Evolutionary conservation across 2,113 vertebrate genomes (phyloP).

Genomic region (Uria aalge): DNA sequence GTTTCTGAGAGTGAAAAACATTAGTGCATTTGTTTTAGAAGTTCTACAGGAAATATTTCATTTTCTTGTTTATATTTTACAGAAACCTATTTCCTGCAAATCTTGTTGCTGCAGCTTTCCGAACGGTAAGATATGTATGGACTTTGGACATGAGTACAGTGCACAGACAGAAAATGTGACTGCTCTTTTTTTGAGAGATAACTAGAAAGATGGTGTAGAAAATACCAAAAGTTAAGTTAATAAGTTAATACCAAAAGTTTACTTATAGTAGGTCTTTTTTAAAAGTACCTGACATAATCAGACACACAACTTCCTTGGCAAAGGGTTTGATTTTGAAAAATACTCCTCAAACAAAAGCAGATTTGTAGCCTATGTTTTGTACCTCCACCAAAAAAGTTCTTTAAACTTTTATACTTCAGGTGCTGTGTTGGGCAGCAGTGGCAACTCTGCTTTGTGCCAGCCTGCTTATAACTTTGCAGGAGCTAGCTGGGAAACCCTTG

Average conservation of each 20-base stretch:
- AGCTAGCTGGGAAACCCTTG: not conserved
- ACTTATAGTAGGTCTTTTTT: not conserved
- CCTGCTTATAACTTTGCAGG: not conserved
- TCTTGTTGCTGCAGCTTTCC: slow-evolving; percentile 90
- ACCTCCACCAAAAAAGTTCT: not conserved
- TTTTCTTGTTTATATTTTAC: slow-evolving; percentile 46
- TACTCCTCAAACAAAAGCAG: not conserved
- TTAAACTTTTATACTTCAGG: not conserved
- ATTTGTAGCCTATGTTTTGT: not conserved
- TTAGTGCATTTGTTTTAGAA: accelerated
- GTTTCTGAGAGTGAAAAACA: not conserved
- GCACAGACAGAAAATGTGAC: not conserved
- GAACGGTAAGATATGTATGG: slow-evolving; percentile 80
- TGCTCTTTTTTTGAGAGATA: not conserved
- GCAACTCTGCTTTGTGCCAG: not conserved
- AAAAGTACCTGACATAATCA: not conserved
- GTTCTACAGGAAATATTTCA: not conserved
- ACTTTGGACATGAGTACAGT: not conserved
- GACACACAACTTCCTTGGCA: not conserved
- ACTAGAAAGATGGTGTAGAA: not conserved
- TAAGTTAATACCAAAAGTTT: not conserved
- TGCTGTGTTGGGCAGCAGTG: not conserved
- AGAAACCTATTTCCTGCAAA: slow-evolving; percentile 97
- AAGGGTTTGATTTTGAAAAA: not conserved
- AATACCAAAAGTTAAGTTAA: not conserved